Evolutionary conservation across 2,888 invertebrate genomes (phyloP).

Genomic region (Macaria notata): DNA sequence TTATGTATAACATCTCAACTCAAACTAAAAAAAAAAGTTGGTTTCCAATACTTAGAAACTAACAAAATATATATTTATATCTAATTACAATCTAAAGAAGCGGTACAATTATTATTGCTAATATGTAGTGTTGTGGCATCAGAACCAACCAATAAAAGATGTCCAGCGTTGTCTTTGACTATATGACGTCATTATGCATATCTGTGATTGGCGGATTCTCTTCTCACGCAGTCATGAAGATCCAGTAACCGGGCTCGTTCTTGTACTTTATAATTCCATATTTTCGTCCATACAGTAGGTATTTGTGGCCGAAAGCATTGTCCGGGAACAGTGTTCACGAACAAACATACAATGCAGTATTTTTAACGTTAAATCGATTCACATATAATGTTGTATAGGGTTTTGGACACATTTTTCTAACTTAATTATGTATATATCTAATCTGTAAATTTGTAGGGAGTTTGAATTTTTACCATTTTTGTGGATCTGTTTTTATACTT

Average conservation of each 20-base stretch:
- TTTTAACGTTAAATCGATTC: constrained; percentile 58
- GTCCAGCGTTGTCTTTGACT: too few relatives aligned
- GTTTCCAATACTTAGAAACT: too few relatives aligned
- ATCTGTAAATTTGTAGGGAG: constrained; percentile 77
- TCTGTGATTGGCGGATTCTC: too few relatives aligned
- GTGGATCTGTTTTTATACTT: constrained; percentile 68
- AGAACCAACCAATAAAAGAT: too few relatives aligned
- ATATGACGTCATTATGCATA: too few relatives aligned
- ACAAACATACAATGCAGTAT: constrained; percentile 70
- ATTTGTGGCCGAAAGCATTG: constrained; percentile 53
- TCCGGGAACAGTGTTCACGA: constrained; percentile 41
- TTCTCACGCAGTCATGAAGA: too few relatives aligned
- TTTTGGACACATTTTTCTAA: constrained; percentile 68
- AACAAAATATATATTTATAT: too few relatives aligned
- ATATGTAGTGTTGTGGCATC: too few relatives aligned
- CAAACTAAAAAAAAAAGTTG: too few relatives aligned
- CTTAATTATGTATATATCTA: constrained; percentile 72
- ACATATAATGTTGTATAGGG: constrained; percentile 54
- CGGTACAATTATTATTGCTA: too few relatives aligned
- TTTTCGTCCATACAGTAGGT: constrained; percentile 65
- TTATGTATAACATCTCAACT: too few relatives aligned
- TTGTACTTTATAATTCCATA: constrained; percentile 58
- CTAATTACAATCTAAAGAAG: too few relatives aligned
- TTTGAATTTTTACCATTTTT: constrained; percentile 52
- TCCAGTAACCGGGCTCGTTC: constrained; percentile 3